Conservation (phyloP, 1,140 invertebrate species). For the Temnothorax longispinosus region DNA sequence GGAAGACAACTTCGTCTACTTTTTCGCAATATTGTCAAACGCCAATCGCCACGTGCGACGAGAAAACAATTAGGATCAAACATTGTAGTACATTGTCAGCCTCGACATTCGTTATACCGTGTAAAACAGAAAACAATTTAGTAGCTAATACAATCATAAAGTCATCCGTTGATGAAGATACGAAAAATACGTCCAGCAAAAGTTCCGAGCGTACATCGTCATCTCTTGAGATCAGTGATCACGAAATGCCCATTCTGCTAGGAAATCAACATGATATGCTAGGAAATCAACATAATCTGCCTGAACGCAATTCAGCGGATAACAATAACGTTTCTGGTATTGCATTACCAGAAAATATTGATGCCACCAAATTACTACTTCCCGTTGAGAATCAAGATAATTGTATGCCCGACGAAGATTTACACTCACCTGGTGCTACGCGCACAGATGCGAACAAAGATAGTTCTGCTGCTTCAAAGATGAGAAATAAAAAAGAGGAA, state of each 20-base stretch:
- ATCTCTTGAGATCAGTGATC: slow-evolving; percentile 18
- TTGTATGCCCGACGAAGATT: background rate
- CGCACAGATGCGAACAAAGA: slow-evolving; percentile 61
- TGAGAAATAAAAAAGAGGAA: slow-evolving; percentile 63
- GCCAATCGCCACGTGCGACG: slow-evolving; percentile 78
- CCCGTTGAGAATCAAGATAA: background rate
- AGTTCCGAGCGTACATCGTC: background rate
- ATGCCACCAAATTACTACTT: background rate
- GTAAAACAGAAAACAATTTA: background rate
- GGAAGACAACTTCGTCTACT: slow-evolving; percentile 87
- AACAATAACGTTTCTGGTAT: background rate
- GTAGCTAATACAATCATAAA: background rate
- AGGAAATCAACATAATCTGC: background rate
- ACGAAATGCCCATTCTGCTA: slow-evolving; percentile 65
- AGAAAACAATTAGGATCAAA: slow-evolving; percentile 41
- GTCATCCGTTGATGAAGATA: background rate
- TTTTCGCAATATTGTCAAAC: slow-evolving; percentile 87
- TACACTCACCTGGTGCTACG: slow-evolving; percentile 64
- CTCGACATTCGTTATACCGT: background rate
- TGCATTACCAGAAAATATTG: background rate
- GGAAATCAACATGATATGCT: slow-evolving; percentile 56
- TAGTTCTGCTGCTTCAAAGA: background rate
- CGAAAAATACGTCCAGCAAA: background rate
- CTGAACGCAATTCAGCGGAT: background rate
- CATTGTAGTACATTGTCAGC: slow-evolving; percentile 56